These are phyloP conservation scores for Lipophrys pholis DNA, from an alignment of 2,113 vertebrate species.

Conservation along the genomic window DNA sequence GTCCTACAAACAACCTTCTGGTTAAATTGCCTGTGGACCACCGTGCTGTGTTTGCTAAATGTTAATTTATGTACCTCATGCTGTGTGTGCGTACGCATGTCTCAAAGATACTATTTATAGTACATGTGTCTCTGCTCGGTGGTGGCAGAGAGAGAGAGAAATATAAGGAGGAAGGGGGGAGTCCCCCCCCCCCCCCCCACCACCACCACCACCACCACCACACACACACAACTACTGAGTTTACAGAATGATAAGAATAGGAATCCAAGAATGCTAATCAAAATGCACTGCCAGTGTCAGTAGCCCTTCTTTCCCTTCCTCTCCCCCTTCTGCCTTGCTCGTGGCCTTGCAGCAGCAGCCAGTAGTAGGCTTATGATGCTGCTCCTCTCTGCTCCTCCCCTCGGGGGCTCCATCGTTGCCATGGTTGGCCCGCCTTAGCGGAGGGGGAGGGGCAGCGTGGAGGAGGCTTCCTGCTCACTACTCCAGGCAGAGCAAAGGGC, in stretches of 20 bases:
- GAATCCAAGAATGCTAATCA: slow-evolving; percentile 79
- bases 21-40: slow-evolving; percentile 68
- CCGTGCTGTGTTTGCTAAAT: slow-evolving; percentile 71
- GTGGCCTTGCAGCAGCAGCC: slow-evolving; percentile 64
- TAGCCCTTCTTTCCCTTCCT: slow-evolving; percentile 42
- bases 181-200: slow-evolving; percentile 58
- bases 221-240: slow-evolving; percentile 54
- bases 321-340: slow-evolving; percentile 56
- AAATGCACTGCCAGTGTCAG: slow-evolving; percentile 56
- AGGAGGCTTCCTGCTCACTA: slow-evolving; percentile 60
- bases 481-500: slow-evolving; percentile 64
- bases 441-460: slow-evolving; percentile 50
- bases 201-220: no score
- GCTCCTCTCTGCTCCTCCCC: slow-evolving; percentile 74
- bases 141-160: slow-evolving; percentile 40
- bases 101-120: slow-evolving; percentile 74
- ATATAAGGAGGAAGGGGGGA: slow-evolving; percentile 39
- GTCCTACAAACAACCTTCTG: slow-evolving; percentile 82
- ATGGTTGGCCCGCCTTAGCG: slow-evolving; percentile 74
- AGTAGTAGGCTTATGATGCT: slow-evolving; percentile 76
- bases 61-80: slow-evolving; percentile 78
- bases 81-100: slow-evolving; percentile 67
- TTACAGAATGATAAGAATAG: slow-evolving; percentile 68
- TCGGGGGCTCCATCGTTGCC: slow-evolving; percentile 75
- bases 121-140: slow-evolving; percentile 59